Evolutionary conservation across 2,797 vertebrate genomes (phyloP).

Genomic region (Protonibea diacanthus): DNA sequence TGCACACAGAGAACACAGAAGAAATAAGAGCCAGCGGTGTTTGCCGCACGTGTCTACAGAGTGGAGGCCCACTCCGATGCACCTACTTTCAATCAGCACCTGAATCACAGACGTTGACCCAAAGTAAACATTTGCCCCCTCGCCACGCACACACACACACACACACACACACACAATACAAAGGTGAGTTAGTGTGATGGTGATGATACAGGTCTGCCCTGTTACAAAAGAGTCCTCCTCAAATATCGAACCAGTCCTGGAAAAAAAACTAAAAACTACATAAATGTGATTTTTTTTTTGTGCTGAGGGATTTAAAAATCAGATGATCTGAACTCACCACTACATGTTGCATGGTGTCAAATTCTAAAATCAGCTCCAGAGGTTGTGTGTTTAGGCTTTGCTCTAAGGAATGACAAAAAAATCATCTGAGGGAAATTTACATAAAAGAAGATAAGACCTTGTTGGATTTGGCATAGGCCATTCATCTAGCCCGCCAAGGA

Average conservation of each 20-base stretch:
- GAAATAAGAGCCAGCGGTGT: no score
- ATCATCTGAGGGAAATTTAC: conserved; percentile 3
- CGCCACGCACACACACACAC: background rate
- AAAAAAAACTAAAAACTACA: background rate
- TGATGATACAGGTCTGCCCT: background rate
- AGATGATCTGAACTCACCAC: background rate
- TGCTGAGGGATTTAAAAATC: background rate
- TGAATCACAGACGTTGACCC: background rate
- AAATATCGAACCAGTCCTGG: background rate
- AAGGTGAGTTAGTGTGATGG: background rate
- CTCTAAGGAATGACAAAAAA: background rate
- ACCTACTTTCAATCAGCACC: background rate
- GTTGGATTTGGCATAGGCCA: conserved; percentile 29
- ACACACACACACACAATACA: background rate
- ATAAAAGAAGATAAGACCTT: conserved; percentile 28
- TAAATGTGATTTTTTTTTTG: background rate
- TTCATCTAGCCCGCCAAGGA: conserved; percentile 12
- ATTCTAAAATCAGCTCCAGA: conserved; percentile 6
- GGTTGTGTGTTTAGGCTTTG: background rate
- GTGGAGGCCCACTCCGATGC: background rate
- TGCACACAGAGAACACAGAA: no score
- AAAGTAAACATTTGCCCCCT: background rate
- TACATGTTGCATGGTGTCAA: background rate
- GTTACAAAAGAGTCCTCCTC: background rate
- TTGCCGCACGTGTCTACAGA: no score